Conservation (phyloP, 2,888 invertebrate species). For the Mystacides longicornis region DNA sequence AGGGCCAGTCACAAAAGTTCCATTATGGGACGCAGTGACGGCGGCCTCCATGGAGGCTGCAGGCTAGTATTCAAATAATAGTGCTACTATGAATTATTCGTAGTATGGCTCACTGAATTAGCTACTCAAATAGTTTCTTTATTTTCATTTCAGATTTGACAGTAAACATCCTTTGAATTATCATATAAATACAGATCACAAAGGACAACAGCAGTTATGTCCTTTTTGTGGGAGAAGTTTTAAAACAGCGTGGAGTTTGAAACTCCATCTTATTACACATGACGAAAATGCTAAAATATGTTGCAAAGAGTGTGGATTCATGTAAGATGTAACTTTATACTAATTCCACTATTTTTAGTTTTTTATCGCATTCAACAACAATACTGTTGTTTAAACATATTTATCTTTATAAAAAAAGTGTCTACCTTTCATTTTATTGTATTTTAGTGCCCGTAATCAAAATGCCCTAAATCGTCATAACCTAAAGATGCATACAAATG, state of each 20-base stretch:
- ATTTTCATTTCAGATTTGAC: constrained; percentile 2
- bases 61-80: too few species aligned
- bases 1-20: too few species aligned
- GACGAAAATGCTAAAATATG: constrained; percentile 11
- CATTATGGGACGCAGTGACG: too few species aligned
- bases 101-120: too few species aligned
- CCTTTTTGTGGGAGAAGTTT: not conserved
- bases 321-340: constrained; percentile 8
- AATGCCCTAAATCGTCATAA: not conserved
- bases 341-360: not conserved
- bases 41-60: too few species aligned
- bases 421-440: too few species aligned
- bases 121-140: too few species aligned
- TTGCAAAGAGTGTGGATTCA: constrained; percentile 16
- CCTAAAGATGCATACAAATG: not conserved
- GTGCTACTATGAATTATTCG: too few species aligned
- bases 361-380: not conserved
- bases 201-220: not conserved
- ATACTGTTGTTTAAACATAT: too few species aligned
- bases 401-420: too few species aligned
- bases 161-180: not conserved
- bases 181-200: not conserved
- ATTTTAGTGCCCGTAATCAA: not conserved
- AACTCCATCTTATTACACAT: constrained; percentile 14
- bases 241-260: not conserved